Percentiles rank a stretch among this genome's conserved stretches.
These are phyloP conservation scores for Thumatha senex DNA, from an alignment of 2,888 invertebrate species.

Conservation along the genomic window DNA sequence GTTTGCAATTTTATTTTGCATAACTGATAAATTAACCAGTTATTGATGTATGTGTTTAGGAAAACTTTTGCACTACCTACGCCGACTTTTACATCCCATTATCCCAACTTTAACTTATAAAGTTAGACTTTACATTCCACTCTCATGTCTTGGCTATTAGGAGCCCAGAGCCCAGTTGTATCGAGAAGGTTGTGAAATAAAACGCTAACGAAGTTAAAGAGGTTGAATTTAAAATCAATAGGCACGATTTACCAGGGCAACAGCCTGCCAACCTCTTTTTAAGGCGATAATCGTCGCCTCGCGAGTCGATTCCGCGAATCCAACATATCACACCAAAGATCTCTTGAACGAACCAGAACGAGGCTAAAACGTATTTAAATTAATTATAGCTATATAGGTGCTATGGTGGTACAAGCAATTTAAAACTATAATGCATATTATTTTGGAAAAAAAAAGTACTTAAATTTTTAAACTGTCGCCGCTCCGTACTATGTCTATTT, in stretches of 20 bases:
- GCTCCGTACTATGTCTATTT: no score
- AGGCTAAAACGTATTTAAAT: constrained; percentile 23
- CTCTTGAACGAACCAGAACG: constrained; percentile 34
- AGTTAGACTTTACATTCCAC: constrained; percentile 26
- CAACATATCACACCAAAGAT: constrained; percentile 41
- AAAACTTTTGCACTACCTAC: not conserved
- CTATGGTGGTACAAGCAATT: no score
- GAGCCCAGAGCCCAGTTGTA: constrained; percentile 40
- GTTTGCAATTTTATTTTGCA: no score
- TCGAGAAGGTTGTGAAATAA: constrained; percentile 39
- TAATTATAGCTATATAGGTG: constrained; percentile 24
- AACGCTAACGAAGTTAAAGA: constrained; percentile 25
- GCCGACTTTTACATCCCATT: no score
- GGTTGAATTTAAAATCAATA: constrained; percentile 44
- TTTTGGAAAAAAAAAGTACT: no score
- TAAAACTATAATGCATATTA: no score
- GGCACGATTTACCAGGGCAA: constrained; percentile 38
- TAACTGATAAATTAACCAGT: no score
- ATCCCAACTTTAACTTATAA: no score
- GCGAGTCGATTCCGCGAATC: constrained; percentile 40
- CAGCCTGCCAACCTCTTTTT: constrained; percentile 34
- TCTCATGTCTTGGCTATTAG: constrained; percentile 39
- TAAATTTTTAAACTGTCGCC: no score
- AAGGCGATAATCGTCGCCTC: constrained; percentile 51
- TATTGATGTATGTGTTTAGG: no score